Evolutionary conservation across 2,113 vertebrate genomes (phyloP).

Genomic region (Rhizomys pruinosus): DNA sequence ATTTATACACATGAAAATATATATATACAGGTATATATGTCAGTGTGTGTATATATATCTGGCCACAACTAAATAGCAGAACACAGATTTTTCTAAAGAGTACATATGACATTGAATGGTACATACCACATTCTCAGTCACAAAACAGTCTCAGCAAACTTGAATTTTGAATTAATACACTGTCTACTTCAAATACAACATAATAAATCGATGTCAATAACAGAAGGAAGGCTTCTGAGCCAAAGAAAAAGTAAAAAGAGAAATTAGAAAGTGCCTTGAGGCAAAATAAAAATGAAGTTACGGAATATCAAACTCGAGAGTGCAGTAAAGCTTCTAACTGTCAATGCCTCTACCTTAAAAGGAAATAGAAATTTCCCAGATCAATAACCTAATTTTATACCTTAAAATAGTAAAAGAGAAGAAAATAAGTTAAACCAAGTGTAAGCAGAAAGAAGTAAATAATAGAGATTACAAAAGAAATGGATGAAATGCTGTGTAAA

Average conservation of each 20-base stretch:
- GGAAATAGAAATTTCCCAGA: not conserved
- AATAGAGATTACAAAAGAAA: not conserved
- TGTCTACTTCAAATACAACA: not conserved
- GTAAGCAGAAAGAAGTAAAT: not conserved
- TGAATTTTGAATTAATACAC: not conserved
- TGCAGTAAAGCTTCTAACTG: not conserved
- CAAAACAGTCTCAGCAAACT: not conserved
- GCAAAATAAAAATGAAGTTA: not conserved
- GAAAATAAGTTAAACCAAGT: not conserved
- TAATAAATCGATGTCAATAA: not conserved
- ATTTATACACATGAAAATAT: no score
- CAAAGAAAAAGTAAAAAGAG: no score
- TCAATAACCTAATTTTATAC: not conserved
- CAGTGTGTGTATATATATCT: not conserved
- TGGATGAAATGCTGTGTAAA: not conserved
- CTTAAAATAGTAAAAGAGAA: not conserved
- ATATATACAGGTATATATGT: no score
- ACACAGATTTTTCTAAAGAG: not conserved
- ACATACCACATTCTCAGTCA: not conserved
- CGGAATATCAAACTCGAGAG: not conserved
- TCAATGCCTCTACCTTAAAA: not conserved
- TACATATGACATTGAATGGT: not conserved
- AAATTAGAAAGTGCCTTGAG: not conserved
- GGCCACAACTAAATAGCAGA: not conserved
- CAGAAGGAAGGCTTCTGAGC: not conserved